Evolutionary conservation across 2,797 vertebrate genomes (phyloP).

Genomic region (Limosa lapponica): DNA sequence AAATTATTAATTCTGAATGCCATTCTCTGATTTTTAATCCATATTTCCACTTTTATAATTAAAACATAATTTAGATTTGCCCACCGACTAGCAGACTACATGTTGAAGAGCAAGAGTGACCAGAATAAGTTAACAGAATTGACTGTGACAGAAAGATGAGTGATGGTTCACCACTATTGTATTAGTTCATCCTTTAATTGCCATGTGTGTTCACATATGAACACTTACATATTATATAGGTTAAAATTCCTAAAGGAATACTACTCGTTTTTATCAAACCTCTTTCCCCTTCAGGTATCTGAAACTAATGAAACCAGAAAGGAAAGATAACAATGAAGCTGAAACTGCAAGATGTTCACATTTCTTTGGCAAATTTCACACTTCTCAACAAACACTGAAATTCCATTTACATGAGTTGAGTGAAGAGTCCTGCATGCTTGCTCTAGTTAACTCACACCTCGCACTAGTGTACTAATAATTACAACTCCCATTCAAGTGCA

Average conservation of each 20-base stretch:
- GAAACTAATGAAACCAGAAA: not conserved
- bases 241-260: not conserved
- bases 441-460: not conserved
- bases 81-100: conserved; percentile 73
- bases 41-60: conserved; percentile 49
- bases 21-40: conserved; percentile 61
- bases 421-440: not conserved
- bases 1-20: conserved; percentile 24
- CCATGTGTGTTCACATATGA: not conserved
- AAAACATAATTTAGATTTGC: conserved; percentile 72
- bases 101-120: conserved; percentile 66
- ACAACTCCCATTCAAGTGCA: not conserved
- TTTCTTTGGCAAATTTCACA: not conserved
- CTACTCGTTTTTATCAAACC: not conserved
- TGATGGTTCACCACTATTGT: not conserved
- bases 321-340: not conserved
- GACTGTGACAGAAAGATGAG: conserved; percentile 59
- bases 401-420: not conserved
- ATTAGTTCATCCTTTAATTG: not conserved
- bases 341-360: not conserved
- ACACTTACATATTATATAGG: not conserved
- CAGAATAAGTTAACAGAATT: conserved; percentile 74
- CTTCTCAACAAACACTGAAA: not conserved
- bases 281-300: not conserved
- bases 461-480: not conserved